Conservation (phyloP, 2,797 vertebrate species). For the Melanotaenia parkinsoni region DNA sequence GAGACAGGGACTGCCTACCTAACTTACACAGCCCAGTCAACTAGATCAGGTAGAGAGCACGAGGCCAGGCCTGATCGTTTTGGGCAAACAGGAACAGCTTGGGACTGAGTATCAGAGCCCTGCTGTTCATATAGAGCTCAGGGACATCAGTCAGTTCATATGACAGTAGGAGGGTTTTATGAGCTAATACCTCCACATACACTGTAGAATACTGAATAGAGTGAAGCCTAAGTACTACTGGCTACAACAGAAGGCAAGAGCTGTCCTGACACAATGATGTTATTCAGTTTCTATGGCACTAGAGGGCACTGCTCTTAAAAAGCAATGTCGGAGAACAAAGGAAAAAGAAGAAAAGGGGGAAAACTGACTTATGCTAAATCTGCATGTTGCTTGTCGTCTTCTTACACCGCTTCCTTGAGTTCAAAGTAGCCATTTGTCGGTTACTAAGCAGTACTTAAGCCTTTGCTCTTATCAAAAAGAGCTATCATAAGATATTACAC, state of each 20-base stretch:
- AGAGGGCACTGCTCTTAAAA: slow-evolving; percentile 67
- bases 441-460: slow-evolving; percentile 67
- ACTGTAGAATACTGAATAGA: slow-evolving; percentile 77
- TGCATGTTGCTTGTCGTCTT: slow-evolving; percentile 62
- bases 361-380: slow-evolving; percentile 47
- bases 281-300: slow-evolving; percentile 60
- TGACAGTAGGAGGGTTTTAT: slow-evolving; percentile 83
- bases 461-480: slow-evolving; percentile 76
- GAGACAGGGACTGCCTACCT: slow-evolving; percentile 92
- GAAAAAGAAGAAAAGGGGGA: slow-evolving; percentile 16
- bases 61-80: slow-evolving; percentile 76
- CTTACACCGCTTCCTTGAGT: slow-evolving; percentile 51
- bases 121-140: slow-evolving; percentile 79
- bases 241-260: slow-evolving; percentile 57
- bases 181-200: slow-evolving; percentile 81
- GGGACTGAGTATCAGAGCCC: slow-evolving; percentile 80
- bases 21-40: slow-evolving; percentile 94
- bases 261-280: slow-evolving; percentile 47
- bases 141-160: slow-evolving; percentile 75
- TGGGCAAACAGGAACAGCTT: slow-evolving; percentile 81
- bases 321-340: slow-evolving; percentile 40
- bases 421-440: slow-evolving; percentile 52
- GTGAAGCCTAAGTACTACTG: slow-evolving; percentile 63
- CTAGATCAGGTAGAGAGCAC: slow-evolving; percentile 83
- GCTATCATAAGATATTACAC: slow-evolving; percentile 79